Evolutionary conservation across 2,888 invertebrate genomes (phyloP), one percentile per base, ranked within the genome.

Genomic region (Drosophila demipolita): DNA sequence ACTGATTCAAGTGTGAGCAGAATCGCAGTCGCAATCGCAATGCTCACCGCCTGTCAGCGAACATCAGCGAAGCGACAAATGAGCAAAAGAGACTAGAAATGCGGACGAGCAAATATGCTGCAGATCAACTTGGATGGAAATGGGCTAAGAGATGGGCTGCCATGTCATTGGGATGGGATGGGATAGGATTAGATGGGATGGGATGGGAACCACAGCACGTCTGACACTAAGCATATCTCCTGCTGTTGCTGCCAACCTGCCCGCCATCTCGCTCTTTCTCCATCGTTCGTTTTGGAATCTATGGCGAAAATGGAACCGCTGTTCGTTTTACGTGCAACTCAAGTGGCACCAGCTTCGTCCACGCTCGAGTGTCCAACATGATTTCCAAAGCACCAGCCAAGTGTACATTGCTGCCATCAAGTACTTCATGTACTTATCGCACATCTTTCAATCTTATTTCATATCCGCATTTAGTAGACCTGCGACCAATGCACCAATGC

Each of bases 61-160:
- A 64, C 78, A 78, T 75, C 84, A 85, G 75, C 82, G 82, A 81
- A 85, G 88, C 85, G 88, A 85, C 85, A 85, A 85, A 85, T 85
- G 86, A 83, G 86, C 83, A 85, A 75, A 77, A 72, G 67, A 73
- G 66, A 72, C 71, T 58, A 75, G 78, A 78, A 78, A 78, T 78
- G 75, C 71, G 77, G 79, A 78, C 77, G 77, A 78, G 77, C 79
- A 78, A 78, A 78, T 75, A 79, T 79, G 75, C 78, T 65, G 79
- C 45, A 75, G 67, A 79, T 79, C 75, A 62, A 65, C 75, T 66
- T 66, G 64, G 54, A 65, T 71, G 66, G 75, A 67, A 73, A 74
- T 73, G 60, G 73, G 35, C 42, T 26, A 45, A n/a, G 23, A 69
- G 42, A 69, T 70, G 42, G 66, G 66, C 58, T 75, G 66, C 32